Evolutionary conservation across 2,113 vertebrate genomes (phyloP).

Genomic region (Aptenodytes forsteri): DNA sequence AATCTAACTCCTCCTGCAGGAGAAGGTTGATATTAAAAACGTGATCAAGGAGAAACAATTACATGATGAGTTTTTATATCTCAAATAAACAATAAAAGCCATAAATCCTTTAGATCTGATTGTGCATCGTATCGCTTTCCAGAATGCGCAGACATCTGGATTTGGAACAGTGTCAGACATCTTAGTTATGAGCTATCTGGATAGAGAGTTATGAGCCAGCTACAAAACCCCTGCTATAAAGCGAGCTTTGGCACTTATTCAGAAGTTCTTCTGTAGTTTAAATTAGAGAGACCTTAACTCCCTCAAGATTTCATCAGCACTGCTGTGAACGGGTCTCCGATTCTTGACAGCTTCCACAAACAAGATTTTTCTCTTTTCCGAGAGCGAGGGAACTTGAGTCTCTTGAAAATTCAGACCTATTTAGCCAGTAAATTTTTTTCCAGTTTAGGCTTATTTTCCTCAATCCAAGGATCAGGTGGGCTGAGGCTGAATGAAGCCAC

Average conservation of each 20-base stretch:
- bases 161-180: not conserved
- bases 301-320: not conserved
- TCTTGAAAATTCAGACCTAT: not conserved
- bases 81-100: too few species aligned
- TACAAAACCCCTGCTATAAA: not conserved
- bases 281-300: not conserved
- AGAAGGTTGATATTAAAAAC: accelerated
- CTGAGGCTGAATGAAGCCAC: not conserved
- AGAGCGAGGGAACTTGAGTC: not conserved
- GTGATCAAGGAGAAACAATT: accelerated
- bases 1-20: not conserved
- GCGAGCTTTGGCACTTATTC: accelerated
- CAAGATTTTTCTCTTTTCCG: not conserved
- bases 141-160: accelerated
- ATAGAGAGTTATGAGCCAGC: not conserved
- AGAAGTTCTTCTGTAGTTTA: not conserved
- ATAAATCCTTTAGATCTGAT: accelerated
- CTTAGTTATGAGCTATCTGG: not conserved
- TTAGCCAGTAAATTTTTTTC: too few species aligned
- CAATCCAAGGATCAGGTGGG: not conserved
- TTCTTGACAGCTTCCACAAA: not conserved
- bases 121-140: accelerated
- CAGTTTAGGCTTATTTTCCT: not conserved
- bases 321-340: not conserved
- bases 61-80: accelerated